These are phyloP conservation scores for Drepana falcataria DNA, from an alignment of 2,888 invertebrate species.

Conservation along the genomic window DNA sequence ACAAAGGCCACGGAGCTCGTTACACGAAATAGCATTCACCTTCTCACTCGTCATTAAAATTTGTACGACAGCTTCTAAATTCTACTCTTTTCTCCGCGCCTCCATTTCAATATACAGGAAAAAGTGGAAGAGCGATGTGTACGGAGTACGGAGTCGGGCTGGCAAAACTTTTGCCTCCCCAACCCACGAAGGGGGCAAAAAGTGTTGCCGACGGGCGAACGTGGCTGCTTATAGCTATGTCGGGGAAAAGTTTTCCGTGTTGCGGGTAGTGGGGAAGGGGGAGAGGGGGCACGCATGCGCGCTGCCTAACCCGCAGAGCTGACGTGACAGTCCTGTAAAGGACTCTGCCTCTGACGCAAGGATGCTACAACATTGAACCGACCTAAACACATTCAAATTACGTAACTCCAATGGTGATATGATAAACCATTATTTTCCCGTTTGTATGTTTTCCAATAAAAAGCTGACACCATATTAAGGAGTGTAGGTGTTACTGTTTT, in stretches of 20 bases:
- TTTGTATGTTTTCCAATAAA: too few relatives aligned
- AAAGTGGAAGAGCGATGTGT: conserved; percentile 78
- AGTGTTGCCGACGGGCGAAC: conserved; percentile 76
- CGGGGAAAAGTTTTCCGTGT: conserved; percentile 78
- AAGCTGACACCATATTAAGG: too few relatives aligned
- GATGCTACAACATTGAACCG: conserved; percentile 19
- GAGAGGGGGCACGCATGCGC: conserved; percentile 64
- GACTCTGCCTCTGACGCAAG: conserved; percentile 48
- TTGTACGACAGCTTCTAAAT: conserved; percentile 77
- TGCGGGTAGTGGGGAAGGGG: conserved; percentile 63
- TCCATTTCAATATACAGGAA: conserved; percentile 79
- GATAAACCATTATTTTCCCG: conserved; percentile 1
- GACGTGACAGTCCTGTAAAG: conserved; percentile 64
- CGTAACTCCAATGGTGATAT: conserved; percentile 33
- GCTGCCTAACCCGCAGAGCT: conserved; percentile 48
- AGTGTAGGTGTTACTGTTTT: too few relatives aligned
- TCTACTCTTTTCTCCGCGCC: conserved; percentile 78
- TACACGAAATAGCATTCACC: conserved; percentile 54
- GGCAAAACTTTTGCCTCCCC: conserved; percentile 74
- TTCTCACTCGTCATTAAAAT: conserved; percentile 77
- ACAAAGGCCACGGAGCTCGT: conserved; percentile 50
- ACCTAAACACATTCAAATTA: conserved; percentile 32
- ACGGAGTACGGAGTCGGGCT: conserved; percentile 70
- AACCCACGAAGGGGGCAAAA: conserved; percentile 70
- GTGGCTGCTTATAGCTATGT: conserved; percentile 72